Evolutionary conservation across 2,113 vertebrate genomes (phyloP).

Genomic region (Tetrao urogallus): DNA sequence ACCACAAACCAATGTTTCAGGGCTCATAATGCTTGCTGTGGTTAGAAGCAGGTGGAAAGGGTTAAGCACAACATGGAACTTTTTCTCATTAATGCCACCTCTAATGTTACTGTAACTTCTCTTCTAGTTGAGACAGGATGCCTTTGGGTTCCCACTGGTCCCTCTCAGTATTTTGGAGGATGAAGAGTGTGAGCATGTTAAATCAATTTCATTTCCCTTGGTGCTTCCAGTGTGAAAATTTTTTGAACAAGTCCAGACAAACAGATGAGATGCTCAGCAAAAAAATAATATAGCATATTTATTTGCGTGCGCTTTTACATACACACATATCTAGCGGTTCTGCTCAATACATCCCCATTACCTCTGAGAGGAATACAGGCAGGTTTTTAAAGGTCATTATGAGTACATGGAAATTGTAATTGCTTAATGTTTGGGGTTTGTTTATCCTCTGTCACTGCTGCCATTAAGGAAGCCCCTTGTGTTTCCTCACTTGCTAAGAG

Average conservation of each 20-base stretch:
- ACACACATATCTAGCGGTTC: neutral
- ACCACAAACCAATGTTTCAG: constrained; percentile 45
- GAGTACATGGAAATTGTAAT: neutral
- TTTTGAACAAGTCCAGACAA: constrained; percentile 59
- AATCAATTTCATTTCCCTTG: constrained; percentile 56
- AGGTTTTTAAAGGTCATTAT: neutral
- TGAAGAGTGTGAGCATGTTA: constrained; percentile 32
- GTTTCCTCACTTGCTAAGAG: neutral
- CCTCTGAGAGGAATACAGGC: neutral
- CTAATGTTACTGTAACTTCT: constrained; percentile 6
- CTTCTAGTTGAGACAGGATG: constrained; percentile 6
- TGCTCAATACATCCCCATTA: neutral
- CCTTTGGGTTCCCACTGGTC: neutral
- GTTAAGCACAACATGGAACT: neutral
- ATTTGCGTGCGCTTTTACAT: neutral
- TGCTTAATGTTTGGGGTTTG: neutral
- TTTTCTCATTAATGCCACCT: constrained; percentile 3
- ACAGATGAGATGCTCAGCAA: constrained; percentile 58
- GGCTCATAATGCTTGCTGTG: constrained; percentile 6
- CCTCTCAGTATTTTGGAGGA: constrained; percentile 44
- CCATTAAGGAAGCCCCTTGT: neutral
- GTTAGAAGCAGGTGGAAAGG: constrained; percentile 43
- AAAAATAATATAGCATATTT: neutral
- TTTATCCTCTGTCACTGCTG: neutral
- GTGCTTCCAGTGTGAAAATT: constrained; percentile 46